phyloP scores from a whole-genome alignment of 1,140 invertebrate genomes.

The Heliconius melpomene region DNA sequence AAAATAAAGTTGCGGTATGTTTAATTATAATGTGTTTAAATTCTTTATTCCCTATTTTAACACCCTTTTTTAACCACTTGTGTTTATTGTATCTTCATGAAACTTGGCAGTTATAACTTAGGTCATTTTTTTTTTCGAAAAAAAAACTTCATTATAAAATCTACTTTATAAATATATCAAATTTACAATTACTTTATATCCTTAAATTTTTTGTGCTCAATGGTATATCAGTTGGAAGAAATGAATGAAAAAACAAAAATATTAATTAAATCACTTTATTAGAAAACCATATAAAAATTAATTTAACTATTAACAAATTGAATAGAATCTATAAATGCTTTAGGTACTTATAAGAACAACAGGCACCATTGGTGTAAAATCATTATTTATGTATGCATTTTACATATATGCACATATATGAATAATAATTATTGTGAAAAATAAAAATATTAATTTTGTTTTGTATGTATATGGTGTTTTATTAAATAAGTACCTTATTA shows the following conservation, averaged over 20 bases:
- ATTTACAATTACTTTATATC: no score
- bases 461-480: no score
- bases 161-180: background rate
- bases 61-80: background rate
- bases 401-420: background rate
- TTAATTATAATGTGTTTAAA: background rate
- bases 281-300: background rate
- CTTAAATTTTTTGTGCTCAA: no score
- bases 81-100: no score
- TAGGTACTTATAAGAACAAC: background rate
- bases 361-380: background rate
- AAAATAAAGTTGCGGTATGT: background rate
- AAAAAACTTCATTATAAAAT: no score
- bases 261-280: background rate
- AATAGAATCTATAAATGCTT: background rate
- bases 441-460: background rate
- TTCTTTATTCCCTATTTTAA: background rate
- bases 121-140: no score
- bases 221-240: no score
- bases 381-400: background rate
- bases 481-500: no score
- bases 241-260: background rate
- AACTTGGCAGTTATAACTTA: no score
- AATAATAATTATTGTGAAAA: background rate
- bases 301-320: background rate